A percentile compares a stretch with the other conserved stretches of the same genome.
phyloP scores from a whole-genome alignment of 2,888 invertebrate genomes.

The Microchrysa polita region DNA sequence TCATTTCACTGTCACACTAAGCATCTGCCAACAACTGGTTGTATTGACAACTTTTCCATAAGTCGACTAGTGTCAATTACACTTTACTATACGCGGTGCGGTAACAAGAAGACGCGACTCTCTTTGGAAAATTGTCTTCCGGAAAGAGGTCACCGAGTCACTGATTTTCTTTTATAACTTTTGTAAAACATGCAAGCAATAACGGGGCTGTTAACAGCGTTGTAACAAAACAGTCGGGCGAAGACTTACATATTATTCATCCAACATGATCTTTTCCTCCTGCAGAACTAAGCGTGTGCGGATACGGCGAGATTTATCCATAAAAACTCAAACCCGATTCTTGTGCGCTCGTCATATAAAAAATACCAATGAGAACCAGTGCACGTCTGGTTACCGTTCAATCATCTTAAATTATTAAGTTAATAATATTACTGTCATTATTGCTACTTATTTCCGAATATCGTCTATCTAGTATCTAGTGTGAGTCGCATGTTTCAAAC shows the following conservation, averaged over 20 bases:
- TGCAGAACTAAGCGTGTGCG: no score
- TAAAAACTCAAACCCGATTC: no score
- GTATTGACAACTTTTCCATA: background rate
- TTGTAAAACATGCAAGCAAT: no score
- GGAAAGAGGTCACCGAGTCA: constrained; percentile 41
- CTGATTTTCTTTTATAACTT: constrained; percentile 31
- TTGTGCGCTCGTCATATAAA: background rate
- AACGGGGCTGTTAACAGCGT: background rate
- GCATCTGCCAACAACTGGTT: background rate
- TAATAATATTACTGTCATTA: constrained; percentile 29
- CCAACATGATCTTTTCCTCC: no score
- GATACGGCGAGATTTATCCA: no score
- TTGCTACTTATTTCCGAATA: constrained; percentile 2
- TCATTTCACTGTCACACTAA: constrained; percentile 1
- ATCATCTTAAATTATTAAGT: constrained; percentile 28
- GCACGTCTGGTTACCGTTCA: constrained; percentile 41
- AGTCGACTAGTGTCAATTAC: constrained; percentile 30
- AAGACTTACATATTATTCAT: background rate
- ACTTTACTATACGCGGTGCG: no score
- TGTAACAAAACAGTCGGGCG: constrained; percentile 4
- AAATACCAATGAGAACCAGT: constrained; percentile 35
- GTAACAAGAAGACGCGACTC: background rate
- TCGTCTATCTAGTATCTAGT: constrained; percentile 1
- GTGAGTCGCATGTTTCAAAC: no score
- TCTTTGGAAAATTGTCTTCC: constrained; percentile 32